Evolutionary conservation across 2,888 invertebrate species (phyloP).

Genomic region (Aplocera efformata): DNA sequence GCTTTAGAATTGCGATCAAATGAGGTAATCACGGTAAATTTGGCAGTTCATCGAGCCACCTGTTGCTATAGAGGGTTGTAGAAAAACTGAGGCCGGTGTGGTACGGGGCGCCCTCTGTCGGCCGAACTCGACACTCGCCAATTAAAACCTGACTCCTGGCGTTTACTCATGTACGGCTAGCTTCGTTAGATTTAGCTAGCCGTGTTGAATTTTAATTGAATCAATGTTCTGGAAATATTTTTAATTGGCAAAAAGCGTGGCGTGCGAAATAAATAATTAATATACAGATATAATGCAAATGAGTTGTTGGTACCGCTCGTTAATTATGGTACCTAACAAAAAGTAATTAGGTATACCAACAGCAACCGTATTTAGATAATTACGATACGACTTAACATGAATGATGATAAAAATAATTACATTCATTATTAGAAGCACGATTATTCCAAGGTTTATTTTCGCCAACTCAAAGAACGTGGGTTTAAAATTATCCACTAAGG

Average conservation of each 20-base stretch:
- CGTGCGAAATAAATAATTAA: constrained; percentile 16
- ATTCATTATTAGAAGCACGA: too few relatives aligned
- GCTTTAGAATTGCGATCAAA: constrained; percentile 21
- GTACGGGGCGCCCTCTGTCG: constrained; percentile 30
- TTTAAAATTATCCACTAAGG: too few relatives aligned
- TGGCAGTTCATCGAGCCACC: constrained; percentile 56
- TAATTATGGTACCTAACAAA: constrained; percentile 24
- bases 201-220: constrained; percentile 45
- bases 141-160: constrained; percentile 68
- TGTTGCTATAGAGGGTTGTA: constrained; percentile 63
- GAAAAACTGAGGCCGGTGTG: constrained; percentile 58
- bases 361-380: constrained; percentile 25
- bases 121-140: constrained; percentile 56
- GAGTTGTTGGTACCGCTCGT: constrained; percentile 12
- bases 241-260: constrained; percentile 35
- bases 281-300: constrained; percentile 17
- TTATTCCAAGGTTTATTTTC: too few relatives aligned
- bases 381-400: too few relatives aligned
- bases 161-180: constrained; percentile 45
- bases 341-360: constrained; percentile 24
- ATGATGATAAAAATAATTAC: too few relatives aligned
- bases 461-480: too few relatives aligned
- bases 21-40: constrained; percentile 41
- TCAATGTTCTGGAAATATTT: constrained; percentile 40
- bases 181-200: constrained; percentile 43